Evolutionary conservation across 2,888 invertebrate genomes (phyloP), one percentile per base, ranked within the genome.

Genomic region (Folsomia manolachei): DNA sequence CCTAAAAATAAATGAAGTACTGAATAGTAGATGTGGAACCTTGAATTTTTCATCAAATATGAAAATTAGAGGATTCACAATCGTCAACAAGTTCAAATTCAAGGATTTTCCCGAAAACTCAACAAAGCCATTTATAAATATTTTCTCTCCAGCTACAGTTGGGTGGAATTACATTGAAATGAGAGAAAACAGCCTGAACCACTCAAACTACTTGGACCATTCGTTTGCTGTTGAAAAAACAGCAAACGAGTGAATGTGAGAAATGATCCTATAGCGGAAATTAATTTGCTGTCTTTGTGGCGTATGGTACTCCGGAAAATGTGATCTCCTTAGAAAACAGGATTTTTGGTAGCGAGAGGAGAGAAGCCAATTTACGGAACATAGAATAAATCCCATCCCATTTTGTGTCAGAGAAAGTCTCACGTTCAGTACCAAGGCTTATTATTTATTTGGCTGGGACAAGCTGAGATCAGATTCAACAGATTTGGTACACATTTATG

Each of bases 1-100:
- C 70, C 78, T 78, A 60, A 27, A 56, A 18, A 56, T 56, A 56
- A 21, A 26, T 24, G 60, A 60, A n/a, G n/a, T n/a, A 60, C n/a
- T n/a, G n/a, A n/a, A 60, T 19, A 9, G 60, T 60, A 21, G 60
- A 39, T 39, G 7, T 14, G 39, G 39, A 14, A 39, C 39, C 39
- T 39, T 39, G 39, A 39, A 9, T 39, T 4, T 14, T 39, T 39
- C 39, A 39, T 39, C 14, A 39, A 14, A 39, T 39, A 39, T 39
- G 39, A 4, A 39, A 39, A n/a, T n/a, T n/a, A n/a, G n/a, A n/a
- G n/a, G n/a, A n/a, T n/a, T n/a, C n/a, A n/a, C n/a, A n/a, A n/a
- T n/a, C n/a, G n/a, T n/a, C n/a, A n/a, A n/a, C n/a, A n/a, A n/a
- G n/a, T n/a, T n/a, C n/a, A n/a, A n/a, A n/a, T n/a, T n/a, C n/a